Conservation (phyloP, 2,888 invertebrate species). For the Hecatera dysodea region DNA sequence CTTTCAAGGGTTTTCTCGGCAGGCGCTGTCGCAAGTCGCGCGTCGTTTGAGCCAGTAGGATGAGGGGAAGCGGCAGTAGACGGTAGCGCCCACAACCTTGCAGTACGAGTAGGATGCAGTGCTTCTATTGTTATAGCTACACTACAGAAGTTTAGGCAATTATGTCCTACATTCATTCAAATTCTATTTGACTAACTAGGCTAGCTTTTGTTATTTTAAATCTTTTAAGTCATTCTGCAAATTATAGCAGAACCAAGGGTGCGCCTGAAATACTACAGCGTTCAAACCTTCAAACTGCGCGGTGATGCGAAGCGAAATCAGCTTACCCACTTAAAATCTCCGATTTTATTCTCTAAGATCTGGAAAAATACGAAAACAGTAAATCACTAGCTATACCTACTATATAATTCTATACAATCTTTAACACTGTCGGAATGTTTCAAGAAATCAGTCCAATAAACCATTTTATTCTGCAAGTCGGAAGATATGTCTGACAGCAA, state of each 20-base stretch:
- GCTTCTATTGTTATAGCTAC: not conserved
- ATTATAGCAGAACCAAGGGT: not conserved
- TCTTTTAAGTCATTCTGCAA: not conserved
- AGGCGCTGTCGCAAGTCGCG: not conserved
- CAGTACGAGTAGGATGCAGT: no score
- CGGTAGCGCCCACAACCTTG: not conserved
- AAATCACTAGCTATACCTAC: no score
- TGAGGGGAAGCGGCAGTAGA: not conserved
- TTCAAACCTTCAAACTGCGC: not conserved
- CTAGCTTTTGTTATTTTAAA: conserved; percentile 2
- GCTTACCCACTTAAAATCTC: not conserved
- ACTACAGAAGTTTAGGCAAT: not conserved
- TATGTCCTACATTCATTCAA: no score
- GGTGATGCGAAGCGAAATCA: not conserved
- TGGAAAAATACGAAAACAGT: not conserved
- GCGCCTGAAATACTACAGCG: no score
- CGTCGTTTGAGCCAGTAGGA: not conserved
- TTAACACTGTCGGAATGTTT: not conserved
- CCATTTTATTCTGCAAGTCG: conserved; percentile 1
- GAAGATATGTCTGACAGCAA: conserved; percentile 18
- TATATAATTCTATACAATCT: not conserved
- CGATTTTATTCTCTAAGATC: not conserved
- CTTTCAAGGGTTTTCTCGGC: not conserved
- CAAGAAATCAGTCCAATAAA: conserved; percentile 4
- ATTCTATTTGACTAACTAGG: not conserved